Base-by-base conservation (phyloP, 2,888 invertebrate genomes). In the Luffia ferchaultella region DNA sequence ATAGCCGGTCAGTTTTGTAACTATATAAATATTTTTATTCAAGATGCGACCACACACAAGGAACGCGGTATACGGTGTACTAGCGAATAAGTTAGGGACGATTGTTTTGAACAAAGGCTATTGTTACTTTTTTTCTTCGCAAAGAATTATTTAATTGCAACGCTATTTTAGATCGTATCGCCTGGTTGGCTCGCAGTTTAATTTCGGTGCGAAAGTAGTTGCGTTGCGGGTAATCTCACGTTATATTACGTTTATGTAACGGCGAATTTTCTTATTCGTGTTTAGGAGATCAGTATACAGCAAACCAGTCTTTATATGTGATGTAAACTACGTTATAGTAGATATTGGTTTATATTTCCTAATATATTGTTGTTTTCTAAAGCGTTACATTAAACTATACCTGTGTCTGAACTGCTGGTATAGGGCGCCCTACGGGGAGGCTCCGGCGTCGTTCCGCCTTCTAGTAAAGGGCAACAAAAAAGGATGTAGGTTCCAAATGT, bases 401-500 rank as follows among this genome's bases (percentile, higher is more conserved):
- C 88, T 86, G 85, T 76, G 59, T 83, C 85, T 64, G 84, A 84
- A 71, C 74, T 79, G 72, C 76, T 79, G 68, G 82, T 80, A 61
- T 80, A 76, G 59, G 83, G 73, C 50, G 85, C 76, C 68, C 88
- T 85, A 74, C 88, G 88, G 58, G 88, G 87, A 61, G 90, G 86
- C 65, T 88, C 87, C 62, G 89, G 89, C 61, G 87, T 85, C 60
- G 76, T 72, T 64, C 87, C 88, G 68, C 78, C 82, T 70, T 89
- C 88, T 89, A 87, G 61, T 72, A 73, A 68, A 67, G 70, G 70
- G 67, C 61, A 76, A 75, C 60, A 73, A 73, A 74, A 73, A 60
- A 66, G 57, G 59, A 65, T 65, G 62, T 65, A 69, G 57, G 62
- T n/a, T n/a, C n/a, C n/a, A n/a, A n/a, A n/a, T n/a, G n/a, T n/a